phyloP scores from a whole-genome alignment of 2,113 vertebrate genomes.

The Empidonax traillii region DNA sequence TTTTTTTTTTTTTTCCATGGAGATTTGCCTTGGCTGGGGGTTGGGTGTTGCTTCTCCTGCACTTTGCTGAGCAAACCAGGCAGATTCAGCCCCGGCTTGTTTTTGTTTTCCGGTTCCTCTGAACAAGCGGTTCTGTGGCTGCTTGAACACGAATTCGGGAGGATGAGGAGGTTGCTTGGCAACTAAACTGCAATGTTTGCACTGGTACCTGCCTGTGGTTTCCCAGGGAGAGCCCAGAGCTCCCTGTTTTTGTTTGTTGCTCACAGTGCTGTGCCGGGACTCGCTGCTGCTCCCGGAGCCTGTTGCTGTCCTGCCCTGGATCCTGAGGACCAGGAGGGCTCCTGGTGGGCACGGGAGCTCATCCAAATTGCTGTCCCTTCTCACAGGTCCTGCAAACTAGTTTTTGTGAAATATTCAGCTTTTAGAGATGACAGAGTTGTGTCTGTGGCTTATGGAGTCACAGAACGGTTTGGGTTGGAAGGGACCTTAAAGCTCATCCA shows the following conservation, averaged over 20 bases:
- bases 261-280: fast-evolving
- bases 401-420: not conserved
- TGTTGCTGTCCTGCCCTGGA: fast-evolving
- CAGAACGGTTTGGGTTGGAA: not conserved
- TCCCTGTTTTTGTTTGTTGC: not conserved
- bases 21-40: fast-evolving
- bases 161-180: slow-evolving; percentile 45
- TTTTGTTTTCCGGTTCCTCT: not conserved
- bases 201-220: not conserved
- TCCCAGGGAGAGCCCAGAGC: fast-evolving
- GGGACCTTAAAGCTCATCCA: not conserved
- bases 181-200: slow-evolving; percentile 16
- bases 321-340: not conserved
- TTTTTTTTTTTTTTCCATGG: too few relatives aligned
- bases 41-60: not conserved
- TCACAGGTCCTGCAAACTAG: too few relatives aligned
- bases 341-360: fast-evolving
- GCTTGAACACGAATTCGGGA: not conserved
- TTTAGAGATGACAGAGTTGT: fast-evolving
- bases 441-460: not conserved
- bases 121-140: slow-evolving; percentile 5
- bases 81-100: not conserved
- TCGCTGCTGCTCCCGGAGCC: fast-evolving
- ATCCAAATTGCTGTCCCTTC: not conserved
- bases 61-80: not conserved